Conservation (phyloP, 2,113 vertebrate genomes). For the Cebus imitator region DNA sequence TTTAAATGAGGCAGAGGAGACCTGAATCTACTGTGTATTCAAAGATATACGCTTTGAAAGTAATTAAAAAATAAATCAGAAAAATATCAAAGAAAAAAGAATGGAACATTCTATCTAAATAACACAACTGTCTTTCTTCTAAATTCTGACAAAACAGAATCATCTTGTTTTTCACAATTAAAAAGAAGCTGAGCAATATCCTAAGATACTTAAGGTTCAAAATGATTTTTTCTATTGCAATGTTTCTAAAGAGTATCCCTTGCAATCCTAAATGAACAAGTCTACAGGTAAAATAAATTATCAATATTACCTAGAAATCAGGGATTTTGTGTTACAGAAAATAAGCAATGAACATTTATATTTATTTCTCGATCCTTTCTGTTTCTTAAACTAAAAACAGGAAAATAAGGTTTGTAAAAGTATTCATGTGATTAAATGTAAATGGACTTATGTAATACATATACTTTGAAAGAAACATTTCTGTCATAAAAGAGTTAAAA, state of each 20-base stretch:
- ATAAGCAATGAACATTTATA: neutral
- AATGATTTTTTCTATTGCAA: neutral
- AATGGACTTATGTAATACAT: neutral
- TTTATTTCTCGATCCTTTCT: neutral
- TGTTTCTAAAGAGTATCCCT: neutral
- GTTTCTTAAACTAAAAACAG: neutral
- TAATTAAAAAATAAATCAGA: neutral
- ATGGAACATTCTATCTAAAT: neutral
- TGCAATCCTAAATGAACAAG: neutral
- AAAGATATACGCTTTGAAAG: too few relatives aligned
- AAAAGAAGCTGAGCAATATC: neutral
- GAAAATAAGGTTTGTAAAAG: neutral
- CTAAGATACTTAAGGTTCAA: neutral
- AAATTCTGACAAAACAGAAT: neutral
- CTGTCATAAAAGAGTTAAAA: neutral
- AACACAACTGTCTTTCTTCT: neutral
- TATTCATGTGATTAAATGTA: neutral
- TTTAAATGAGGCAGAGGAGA: neutral
- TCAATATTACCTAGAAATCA: neutral
- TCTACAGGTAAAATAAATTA: neutral
- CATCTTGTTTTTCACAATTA: neutral
- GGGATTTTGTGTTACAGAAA: neutral
- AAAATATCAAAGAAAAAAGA: neutral
- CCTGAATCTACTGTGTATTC: too few relatives aligned
- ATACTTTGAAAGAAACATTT: neutral